Evolutionary conservation across 2,113 vertebrate genomes (phyloP), one percentile per base, ranked within the genome.

Genomic region (Tetraodon nigroviridis): DNA sequence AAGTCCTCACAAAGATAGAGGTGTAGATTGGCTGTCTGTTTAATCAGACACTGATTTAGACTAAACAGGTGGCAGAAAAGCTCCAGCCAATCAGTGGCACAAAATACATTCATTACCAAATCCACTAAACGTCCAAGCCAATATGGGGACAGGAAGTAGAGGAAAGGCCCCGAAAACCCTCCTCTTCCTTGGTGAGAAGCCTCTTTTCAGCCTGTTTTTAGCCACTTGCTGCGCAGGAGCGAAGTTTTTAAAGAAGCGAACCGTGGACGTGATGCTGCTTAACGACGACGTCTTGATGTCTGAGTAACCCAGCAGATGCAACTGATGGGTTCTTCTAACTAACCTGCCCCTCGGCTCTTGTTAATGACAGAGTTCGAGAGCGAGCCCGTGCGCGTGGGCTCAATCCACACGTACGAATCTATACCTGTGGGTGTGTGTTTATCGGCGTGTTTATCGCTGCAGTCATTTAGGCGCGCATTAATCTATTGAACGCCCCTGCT

Each of bases 11-110:
- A 37, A 37, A 37, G 32, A 12, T 37, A 37, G 32, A 37, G 12
- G 32, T 37, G 7, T 6, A 27, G n/a, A 29, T 29, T 29, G 58
- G 73, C 81, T 85, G 80, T 86, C 84, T 37, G 1, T 73, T 84
- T 78, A 88, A 85, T 85, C 80, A 86, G 53, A 77, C 51, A 20
- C 78, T 84, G 76, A 84, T 86, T 82, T 75, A 72, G 71, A 77
- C 71, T 85, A 87, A 87, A 85, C 87, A 86, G 80, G 82, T 87
- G 82, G 83, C 64, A 55, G 76, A 79, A 84, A 79, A 37, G 69
- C 85, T 85, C 84, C 73, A 82, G 75, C 82, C 85, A 87, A 89
- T 86, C 84, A 87, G 74, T 20, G 63, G 46, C 59, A 82, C 82
- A 87, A 81, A 81, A 78, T 73, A 57, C 78, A 84, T 86, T 80